phyloP scores from a whole-genome alignment of 2,113 vertebrate species.

The Chascanopsetta lugubris region DNA sequence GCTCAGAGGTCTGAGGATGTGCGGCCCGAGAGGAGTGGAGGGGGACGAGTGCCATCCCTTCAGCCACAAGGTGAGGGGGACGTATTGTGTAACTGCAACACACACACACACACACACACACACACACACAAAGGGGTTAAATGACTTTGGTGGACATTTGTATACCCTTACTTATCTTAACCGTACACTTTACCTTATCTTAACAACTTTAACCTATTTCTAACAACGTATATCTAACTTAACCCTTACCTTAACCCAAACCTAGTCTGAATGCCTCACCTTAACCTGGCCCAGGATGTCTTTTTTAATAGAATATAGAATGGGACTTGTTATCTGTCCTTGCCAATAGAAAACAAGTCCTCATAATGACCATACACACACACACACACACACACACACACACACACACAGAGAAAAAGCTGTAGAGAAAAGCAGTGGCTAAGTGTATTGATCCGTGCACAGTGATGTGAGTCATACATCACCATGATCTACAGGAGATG shows the following conservation, averaged over 20 bases:
- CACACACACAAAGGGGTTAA: not conserved
- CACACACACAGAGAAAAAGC: conserved; percentile 40
- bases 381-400: not conserved
- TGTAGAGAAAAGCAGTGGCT: conserved; percentile 68
- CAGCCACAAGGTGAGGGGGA: conserved; percentile 87
- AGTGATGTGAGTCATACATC: conserved; percentile 62
- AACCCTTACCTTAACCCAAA: no score
- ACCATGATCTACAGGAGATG: conserved; percentile 43
- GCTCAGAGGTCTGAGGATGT: conserved; percentile 90
- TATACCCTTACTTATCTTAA: no score
- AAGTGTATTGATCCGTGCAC: conserved; percentile 71
- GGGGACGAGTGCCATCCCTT: conserved; percentile 90
- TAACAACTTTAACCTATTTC: no score
- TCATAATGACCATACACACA: not conserved
- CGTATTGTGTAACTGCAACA: conserved; percentile 16
- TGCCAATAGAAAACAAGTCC: not conserved
- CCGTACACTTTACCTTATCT: no score
- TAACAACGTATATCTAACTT: no score
- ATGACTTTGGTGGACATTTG: not conserved
- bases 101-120: not conserved
- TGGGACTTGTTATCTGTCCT: no score
- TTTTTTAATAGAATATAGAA: no score
- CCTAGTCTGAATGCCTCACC: no score
- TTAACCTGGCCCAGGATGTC: no score
- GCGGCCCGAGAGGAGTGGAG: conserved; percentile 86